Base-by-base conservation (phyloP, 1,140 invertebrate genomes). In the Druon quercuslanigerum region DNA sequence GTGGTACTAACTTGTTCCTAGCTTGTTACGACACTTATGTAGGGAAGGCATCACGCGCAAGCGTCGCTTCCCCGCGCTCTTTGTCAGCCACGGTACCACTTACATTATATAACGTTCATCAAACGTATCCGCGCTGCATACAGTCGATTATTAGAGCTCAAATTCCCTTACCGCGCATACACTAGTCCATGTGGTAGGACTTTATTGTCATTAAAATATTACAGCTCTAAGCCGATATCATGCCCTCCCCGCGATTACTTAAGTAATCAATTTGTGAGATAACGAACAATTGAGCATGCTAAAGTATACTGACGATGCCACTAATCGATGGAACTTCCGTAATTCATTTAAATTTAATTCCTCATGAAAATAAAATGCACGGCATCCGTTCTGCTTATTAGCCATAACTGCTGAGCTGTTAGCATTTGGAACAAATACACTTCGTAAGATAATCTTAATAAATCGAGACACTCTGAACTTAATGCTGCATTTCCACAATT, bases 21-120 rank as follows among this genome's bases (percentile, higher is more conserved):
- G 74, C 72, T 72, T 51, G 56, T 56, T 70, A 57, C 81, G 77
- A 83, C 82, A 84, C 77, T 85, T 85, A 85, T 85, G 81, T 85
- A 84, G 82, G 75, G 51, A 60, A 82, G 80, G 66, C 70, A 82
- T 78, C 75, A 81, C 78, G 83, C 83, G 82, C 83, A 82, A 79
- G 83, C 83, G 83, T 81, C 77, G 73, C 76, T 76, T 25, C 75
- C 78, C 81, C 76, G 79, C 83, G 73, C 72, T 72, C 75, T 77
- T 72, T 74, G 52, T 40, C 40, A 66, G 60, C 60, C 60, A 46
- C 46, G 60, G 60, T 66, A 66, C 60, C 12, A 16, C 20, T 66
- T 66, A 13, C 46, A 66, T 66, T 66, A 66, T 40, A 7, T 66
- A 66, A 66, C 60, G 33, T 46, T 66, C 60, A 66, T 66, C 60